phyloP scores from a whole-genome alignment of 2,113 vertebrate species.

The Pontoporia blainvillei region DNA sequence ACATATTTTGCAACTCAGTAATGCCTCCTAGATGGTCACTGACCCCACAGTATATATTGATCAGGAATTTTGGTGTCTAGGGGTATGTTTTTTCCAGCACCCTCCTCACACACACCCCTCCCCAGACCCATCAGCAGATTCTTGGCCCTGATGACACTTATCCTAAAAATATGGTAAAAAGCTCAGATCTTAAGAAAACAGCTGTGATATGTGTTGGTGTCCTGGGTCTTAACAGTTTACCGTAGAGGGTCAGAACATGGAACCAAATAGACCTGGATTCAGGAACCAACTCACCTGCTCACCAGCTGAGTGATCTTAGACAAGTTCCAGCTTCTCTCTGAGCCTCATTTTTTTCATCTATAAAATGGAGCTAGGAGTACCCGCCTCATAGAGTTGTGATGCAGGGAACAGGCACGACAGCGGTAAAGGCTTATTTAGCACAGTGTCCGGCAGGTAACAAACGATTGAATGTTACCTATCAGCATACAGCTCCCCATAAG shows the following conservation, averaged over 20 bases:
- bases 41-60: neutral
- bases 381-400: neutral
- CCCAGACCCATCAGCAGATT: neutral
- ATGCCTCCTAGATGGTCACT: neutral
- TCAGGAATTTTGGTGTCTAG: neutral
- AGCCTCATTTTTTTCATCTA: neutral
- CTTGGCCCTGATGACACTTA: neutral
- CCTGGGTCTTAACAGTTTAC: neutral
- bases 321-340: neutral
- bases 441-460: neutral
- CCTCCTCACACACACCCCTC: neutral
- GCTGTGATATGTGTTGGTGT: neutral
- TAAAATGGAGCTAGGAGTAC: neutral
- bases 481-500: neutral
- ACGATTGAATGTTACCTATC: no score
- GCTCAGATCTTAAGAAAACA: neutral
- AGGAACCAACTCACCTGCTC: neutral
- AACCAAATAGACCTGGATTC: neutral
- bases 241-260: neutral
- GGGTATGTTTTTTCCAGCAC: neutral
- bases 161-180: neutral
- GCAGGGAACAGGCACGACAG: neutral
- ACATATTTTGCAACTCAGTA: neutral
- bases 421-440: neutral
- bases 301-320: neutral